Evolutionary conservation across 1,140 invertebrate species (phyloP).

Genomic region (Aphaenogaster ashmeadi): DNA sequence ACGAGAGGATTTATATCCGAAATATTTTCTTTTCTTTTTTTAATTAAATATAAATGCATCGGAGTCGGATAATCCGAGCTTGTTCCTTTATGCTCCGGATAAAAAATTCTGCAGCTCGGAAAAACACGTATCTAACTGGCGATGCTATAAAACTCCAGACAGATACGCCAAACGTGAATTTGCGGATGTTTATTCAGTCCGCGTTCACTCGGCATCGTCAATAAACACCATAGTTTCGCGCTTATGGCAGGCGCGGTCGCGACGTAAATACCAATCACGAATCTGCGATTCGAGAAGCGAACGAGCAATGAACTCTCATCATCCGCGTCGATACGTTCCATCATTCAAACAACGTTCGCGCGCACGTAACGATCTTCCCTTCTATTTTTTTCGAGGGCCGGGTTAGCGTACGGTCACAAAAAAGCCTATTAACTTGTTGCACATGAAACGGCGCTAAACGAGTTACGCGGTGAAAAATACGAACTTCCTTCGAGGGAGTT

Average conservation of each 20-base stretch:
- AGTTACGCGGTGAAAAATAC: conserved; percentile 26
- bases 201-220: conserved; percentile 31
- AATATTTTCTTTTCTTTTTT: neutral
- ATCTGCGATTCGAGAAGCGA: conserved; percentile 41
- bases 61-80: neutral
- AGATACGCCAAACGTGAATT: neutral
- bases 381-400: conserved; percentile 12
- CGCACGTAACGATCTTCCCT: neutral
- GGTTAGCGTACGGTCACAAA: conserved; percentile 4
- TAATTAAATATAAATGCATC: neutral
- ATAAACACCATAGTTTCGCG: conserved; percentile 45
- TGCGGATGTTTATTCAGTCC: conserved; percentile 30
- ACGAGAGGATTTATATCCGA: neutral
- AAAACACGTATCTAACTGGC: neutral
- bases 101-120: neutral
- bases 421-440: conserved; percentile 51
- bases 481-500: neutral
- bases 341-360: conserved; percentile 39
- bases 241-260: conserved; percentile 33
- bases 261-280: conserved; percentile 51
- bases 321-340: conserved; percentile 20
- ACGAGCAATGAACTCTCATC: conserved; percentile 46
- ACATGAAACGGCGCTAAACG: neutral
- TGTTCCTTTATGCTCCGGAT: neutral
- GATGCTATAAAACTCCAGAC: conserved; percentile 2